Percentiles rank a stretch among this genome's conserved stretches.
phyloP scores from a whole-genome alignment of 1,140 invertebrate genomes.

The Triops cancriformis region DNA sequence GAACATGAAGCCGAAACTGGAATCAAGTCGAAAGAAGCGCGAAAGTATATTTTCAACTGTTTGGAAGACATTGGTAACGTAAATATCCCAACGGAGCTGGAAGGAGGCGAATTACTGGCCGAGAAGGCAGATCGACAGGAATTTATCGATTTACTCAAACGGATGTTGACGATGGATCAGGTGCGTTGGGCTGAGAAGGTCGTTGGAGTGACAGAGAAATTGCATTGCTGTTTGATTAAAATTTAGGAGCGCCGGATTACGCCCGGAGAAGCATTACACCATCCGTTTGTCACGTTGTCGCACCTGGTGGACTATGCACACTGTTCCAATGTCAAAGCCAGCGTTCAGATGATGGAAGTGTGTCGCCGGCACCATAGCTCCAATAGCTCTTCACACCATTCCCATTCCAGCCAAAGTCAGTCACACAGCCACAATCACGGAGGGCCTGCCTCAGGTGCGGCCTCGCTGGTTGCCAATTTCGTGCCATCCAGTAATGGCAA shows the following conservation, averaged over 20 bases:
- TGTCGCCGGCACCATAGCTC: conserved; percentile 39
- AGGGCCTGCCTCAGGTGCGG: conserved; percentile 30
- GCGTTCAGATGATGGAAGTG: conserved; percentile 94
- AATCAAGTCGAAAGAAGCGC: conserved; percentile 97
- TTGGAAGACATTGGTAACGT: conserved; percentile 94
- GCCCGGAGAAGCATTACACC: conserved; percentile 88
- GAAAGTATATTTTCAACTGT: conserved; percentile 99
- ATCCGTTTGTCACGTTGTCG: conserved; percentile 84
- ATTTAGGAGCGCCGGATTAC: conserved; percentile 86
- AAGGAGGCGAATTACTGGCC: conserved; percentile 85
- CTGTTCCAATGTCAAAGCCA: conserved; percentile 90
- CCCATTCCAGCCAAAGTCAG: conserved; percentile 30
- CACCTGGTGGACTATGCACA: conserved; percentile 94
- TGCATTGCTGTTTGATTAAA: conserved; percentile 28
- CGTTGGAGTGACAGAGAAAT: not conserved
- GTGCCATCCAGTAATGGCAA: conserved; percentile 66
- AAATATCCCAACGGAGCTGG: conserved; percentile 92
- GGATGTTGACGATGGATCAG: conserved; percentile 97
- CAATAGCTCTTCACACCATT: conserved; percentile 30
- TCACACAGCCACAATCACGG: conserved; percentile 29
- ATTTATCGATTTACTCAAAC: conserved; percentile 92
- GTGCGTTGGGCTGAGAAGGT: conserved; percentile 39
- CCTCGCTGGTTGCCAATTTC: conserved; percentile 50
- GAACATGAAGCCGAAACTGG: conserved; percentile 96
- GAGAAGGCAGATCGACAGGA: conserved; percentile 93